phyloP scores from a whole-genome alignment of 2,797 vertebrate species.

The Amblyraja radiata region DNA sequence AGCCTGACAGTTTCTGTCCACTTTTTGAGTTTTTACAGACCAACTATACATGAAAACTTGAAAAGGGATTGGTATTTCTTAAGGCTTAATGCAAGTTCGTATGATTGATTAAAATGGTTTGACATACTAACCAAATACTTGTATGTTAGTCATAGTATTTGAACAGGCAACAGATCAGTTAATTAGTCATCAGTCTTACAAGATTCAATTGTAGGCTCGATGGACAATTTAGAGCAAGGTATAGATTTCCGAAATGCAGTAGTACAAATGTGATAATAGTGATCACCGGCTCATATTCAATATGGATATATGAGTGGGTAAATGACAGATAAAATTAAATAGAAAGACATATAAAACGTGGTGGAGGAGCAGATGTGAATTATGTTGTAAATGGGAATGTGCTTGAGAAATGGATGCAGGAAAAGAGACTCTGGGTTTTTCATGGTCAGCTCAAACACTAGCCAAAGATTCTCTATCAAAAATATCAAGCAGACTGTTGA shows the following conservation, averaged over 20 bases:
- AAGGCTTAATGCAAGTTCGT: background rate
- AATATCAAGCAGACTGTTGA: background rate
- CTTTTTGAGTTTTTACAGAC: background rate
- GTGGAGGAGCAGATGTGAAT: background rate
- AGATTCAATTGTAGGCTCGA: background rate
- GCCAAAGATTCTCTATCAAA: background rate
- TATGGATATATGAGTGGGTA: background rate
- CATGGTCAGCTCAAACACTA: background rate
- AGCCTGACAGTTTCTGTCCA: background rate
- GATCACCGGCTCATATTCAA: background rate
- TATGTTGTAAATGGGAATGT: background rate
- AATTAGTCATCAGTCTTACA: background rate
- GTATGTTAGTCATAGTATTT: background rate
- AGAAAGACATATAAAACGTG: background rate
- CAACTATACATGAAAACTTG: background rate
- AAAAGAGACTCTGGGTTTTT: background rate
- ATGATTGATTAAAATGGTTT: background rate
- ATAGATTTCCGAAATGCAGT: background rate
- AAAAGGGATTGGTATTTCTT: background rate
- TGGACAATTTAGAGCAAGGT: background rate
- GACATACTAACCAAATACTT: background rate
- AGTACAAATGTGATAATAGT: background rate
- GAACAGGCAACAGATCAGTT: background rate
- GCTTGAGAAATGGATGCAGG: background rate
- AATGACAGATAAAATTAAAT: background rate